Evolutionary conservation across 2,888 invertebrate genomes (phyloP), one percentile per base, ranked within the genome.

Genomic region (Sphaerophoria taeniata): DNA sequence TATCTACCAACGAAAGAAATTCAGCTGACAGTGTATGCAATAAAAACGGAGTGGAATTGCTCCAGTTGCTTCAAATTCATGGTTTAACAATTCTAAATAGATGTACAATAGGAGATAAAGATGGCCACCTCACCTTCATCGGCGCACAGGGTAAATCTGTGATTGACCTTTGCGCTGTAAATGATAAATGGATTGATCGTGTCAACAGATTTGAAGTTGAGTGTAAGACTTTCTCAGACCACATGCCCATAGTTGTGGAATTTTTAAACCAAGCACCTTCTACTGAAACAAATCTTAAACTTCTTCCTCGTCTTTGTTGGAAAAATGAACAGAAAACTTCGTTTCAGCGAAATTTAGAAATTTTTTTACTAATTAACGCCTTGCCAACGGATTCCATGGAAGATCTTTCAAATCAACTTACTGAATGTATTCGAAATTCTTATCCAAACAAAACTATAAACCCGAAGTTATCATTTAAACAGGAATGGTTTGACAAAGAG

Each of bases 1-100:
- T n/a, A n/a, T n/a, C n/a, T n/a, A 11, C 0, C n/a, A 6, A 4
- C 9, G 7, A n/a, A n/a, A 53, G 53, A 31, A 53, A 53, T 2
- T 60, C 60, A 60, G 43, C 36, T 7, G 36, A 39, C 36, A 36
- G 6, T 0, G n/a, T 12, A 6, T 24, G 60, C 16, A 60, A 60
- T 60, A 60, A 60, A 43, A 60, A 60, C n/a, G 60, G 60, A 39
- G 9, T 39, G 4, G 60, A 60, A 6, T 16, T 43, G 9, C 60
- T 60, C 9, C 14, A 60, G 16, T 60, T 39, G 7, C 55, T 55
- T 0, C 34, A 56, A 34, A 14, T 56, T 5, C 34, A 56, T 34
- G 56, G 34, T 31, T 31, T 34, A n/a, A 31, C 34, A n/a, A 6
- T 55, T 33, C n/a, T 55, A 12, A 33, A 55, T 55, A n/a, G 55